phyloP scores from a whole-genome alignment of 2,113 vertebrate genomes.

The Puffinus mauretanicus region DNA sequence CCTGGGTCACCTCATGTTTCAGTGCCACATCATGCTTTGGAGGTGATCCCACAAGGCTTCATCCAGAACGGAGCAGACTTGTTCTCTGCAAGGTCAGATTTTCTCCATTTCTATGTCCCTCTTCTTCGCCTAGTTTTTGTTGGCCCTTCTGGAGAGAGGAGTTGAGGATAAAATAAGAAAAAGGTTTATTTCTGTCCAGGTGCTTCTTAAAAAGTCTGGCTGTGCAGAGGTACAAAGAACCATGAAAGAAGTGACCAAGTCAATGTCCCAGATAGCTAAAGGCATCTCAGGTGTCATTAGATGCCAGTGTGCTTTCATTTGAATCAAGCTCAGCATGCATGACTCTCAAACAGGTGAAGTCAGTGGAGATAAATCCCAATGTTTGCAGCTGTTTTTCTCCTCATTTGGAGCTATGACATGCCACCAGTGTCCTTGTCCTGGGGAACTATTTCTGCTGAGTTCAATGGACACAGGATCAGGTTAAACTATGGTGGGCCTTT shows the following conservation, averaged over 20 bases:
- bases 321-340: background rate
- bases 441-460: background rate
- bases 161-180: background rate
- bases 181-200: background rate
- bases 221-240: background rate
- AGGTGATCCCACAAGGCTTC: too few species aligned
- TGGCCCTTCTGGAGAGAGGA: background rate
- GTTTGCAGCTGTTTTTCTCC: background rate
- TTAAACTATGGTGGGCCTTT: background rate
- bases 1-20: background rate
- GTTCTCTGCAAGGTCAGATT: background rate
- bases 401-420: background rate
- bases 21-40: background rate
- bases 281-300: background rate
- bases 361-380: background rate
- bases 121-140: background rate
- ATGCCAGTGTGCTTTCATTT: background rate
- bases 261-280: background rate
- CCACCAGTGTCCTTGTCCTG: background rate
- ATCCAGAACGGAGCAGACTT: background rate
- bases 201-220: background rate
- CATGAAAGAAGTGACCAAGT: background rate
- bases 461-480: background rate
- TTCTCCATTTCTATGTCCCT: fast-evolving
- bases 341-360: background rate